Base-by-base conservation (phyloP, 2,113 vertebrate genomes). In the Siniperca chuatsi region DNA sequence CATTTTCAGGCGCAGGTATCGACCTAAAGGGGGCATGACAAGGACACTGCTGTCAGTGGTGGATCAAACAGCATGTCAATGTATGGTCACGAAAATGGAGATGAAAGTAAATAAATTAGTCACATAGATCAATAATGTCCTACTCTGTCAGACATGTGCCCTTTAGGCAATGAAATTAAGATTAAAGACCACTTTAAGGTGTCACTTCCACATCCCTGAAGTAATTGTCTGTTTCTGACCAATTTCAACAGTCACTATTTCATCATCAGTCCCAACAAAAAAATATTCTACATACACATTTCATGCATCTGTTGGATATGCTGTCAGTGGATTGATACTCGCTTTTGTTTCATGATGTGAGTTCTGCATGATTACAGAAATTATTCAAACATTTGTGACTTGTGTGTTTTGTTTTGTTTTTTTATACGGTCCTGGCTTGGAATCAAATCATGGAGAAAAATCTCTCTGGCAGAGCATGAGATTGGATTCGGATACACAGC, bases 1-100 rank as follows among this genome's bases (percentile, higher is more conserved):
- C 97, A 99, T 98, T 93, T 99, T 99, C 94, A 99, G 94, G 52
- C 98, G 97, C 74, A 99, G 97, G 88, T 98, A 95, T 81, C 97
- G 97, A 95, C 98, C 98, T 99, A 91, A 72, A 80, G 94, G 52
- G 89, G 35, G 81, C 77, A 92, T 16, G 85, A 91, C 86, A 94
- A 88, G 87, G 84, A 91, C 81, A 90, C 57, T 7, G 75, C 37
- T 55, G 75, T 93, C 87, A 92, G 81, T 79, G 58, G 23, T 3
- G 21, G 48, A 35, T 81, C 60, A 86, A 78, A 77, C 68, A 61
- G 79, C 68, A 52, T 29, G 76, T 84, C 87, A 75, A 66, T 52
- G 67, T 23, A 4, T 5, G 80, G 23, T 65, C 71, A 10, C 1
- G 0, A 64, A 76, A 33, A 84, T 70, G 75, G 68, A 87, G 88